Base-by-base conservation (phyloP, 2,888 invertebrate genomes). In the Ariolimax columbianus region DNA sequence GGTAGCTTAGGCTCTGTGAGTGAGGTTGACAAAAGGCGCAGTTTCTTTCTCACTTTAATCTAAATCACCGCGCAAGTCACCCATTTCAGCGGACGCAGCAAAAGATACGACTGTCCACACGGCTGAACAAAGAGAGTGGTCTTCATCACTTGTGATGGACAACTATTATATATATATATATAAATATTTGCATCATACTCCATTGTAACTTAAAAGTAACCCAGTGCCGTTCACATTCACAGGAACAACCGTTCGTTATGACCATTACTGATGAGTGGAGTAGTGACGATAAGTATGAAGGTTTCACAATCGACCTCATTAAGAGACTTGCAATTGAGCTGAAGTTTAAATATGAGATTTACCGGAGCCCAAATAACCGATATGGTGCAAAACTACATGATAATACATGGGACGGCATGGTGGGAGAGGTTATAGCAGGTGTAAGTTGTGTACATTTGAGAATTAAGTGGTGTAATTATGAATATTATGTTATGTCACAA, bases 181-280 rank as follows among this genome's bases (percentile, higher is more conserved):
- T n/a, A n/a, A n/a, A n/a, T n/a, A n/a, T n/a, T n/a, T n/a, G n/a
- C n/a, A n/a, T n/a, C n/a, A n/a, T n/a, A n/a, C n/a, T n/a, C n/a
- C n/a, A n/a, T n/a, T n/a, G n/a, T n/a, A n/a, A n/a, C n/a, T n/a
- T n/a, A n/a, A n/a, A n/a, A n/a, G n/a, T n/a, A n/a, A n/a, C n/a
- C 47, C 14, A 47, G 14, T 47, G 7, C 47, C 7, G 14, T 47
- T 47, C 47, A 17, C n/a, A 26, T 75, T 47, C 51, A 51, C 75
- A 92, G 92, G 92, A 92, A 78, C 89, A 90, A 63, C 92, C 92
- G 2, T 92, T 92, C 82, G 91, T 92, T 4, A 91, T 91, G 89
- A n/a, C n/a, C 4, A 84, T 87, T 47, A 30, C 55, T 11, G 40
- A 63, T 23, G 78, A 55, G 3, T 86, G 86, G 23, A 84, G 86